Conservation (phyloP, 2,888 invertebrate genomes). For the Heteromyza rotundicornis region DNA sequence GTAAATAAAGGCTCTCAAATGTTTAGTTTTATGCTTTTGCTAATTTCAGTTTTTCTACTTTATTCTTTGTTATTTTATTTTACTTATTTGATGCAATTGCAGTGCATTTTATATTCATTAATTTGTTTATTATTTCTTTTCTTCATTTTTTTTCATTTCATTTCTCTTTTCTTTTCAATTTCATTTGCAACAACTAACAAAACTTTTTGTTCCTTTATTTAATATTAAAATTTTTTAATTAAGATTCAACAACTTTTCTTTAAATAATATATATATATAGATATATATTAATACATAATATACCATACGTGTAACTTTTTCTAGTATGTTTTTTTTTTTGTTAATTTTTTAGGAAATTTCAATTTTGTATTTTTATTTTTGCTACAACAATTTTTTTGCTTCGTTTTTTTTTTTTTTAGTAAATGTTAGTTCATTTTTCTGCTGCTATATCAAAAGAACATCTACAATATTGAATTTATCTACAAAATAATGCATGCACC, state of each 20-base stretch:
- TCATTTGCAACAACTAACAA: constrained; percentile 52
- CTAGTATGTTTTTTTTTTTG: constrained; percentile 12
- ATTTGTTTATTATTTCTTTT: constrained; percentile 25
- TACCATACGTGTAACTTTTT: constrained; percentile 33
- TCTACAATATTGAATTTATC: constrained; percentile 48
- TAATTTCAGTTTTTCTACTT: constrained; percentile 28
- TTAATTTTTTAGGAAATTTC: constrained; percentile 22
- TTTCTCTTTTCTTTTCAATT: constrained; percentile 32
- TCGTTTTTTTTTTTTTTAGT: constrained; percentile 42
- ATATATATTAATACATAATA: constrained; percentile 44
- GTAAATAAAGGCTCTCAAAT: constrained; percentile 60
- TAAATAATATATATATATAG: constrained; percentile 27
- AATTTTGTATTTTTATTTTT: constrained; percentile 36
- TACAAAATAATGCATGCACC: constrained; percentile 31
- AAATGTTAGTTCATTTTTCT: constrained; percentile 19
- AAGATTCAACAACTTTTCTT: constrained; percentile 48
- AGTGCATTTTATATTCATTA: constrained; percentile 35
- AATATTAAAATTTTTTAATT: constrained; percentile 39
- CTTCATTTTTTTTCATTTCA: constrained; percentile 25
- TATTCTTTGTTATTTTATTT: constrained; percentile 16
- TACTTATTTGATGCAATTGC: constrained; percentile 23
- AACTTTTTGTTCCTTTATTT: constrained; percentile 33
- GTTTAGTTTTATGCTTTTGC: constrained; percentile 32
- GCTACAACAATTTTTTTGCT: constrained; percentile 49
- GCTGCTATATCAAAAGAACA: constrained; percentile 43